Evolutionary conservation across 2,113 vertebrate species (phyloP).

Genomic region (Hemichromis elongatus): DNA sequence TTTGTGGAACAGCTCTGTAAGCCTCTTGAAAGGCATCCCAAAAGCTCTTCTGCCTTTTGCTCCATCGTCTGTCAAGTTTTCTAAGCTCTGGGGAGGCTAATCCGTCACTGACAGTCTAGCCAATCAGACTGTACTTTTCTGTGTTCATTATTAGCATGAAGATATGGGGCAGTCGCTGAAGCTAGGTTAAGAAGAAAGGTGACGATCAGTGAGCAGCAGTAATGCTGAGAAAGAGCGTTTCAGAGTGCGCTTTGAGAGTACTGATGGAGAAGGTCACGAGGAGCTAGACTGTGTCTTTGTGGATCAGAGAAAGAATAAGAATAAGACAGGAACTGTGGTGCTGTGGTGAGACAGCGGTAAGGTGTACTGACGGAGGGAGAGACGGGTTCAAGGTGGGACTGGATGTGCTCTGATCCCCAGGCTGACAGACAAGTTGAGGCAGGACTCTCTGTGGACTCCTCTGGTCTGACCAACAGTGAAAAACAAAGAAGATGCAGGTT

Average conservation of each 20-base stretch:
- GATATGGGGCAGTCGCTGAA: not conserved
- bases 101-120: not conserved
- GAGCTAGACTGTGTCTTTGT: not conserved
- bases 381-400: not conserved
- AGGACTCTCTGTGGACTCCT: not conserved
- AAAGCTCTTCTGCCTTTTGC: accelerated
- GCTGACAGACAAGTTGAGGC: not conserved
- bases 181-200: not conserved
- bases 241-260: accelerated
- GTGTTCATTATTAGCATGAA: not conserved
- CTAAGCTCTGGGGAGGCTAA: not conserved
- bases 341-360: not conserved
- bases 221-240: accelerated
- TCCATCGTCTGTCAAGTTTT: not conserved
- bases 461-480: not conserved
- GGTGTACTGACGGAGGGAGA: not conserved
- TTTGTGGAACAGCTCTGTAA: accelerated
- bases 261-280: accelerated
- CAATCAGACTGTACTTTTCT: not conserved
- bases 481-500: not conserved
- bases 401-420: not conserved
- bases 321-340: accelerated
- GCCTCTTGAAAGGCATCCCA: not conserved
- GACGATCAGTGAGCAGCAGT: not conserved
- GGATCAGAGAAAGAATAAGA: not conserved